Evolutionary conservation across 2,113 vertebrate genomes (phyloP).

Genomic region (Regulus satrapa): DNA sequence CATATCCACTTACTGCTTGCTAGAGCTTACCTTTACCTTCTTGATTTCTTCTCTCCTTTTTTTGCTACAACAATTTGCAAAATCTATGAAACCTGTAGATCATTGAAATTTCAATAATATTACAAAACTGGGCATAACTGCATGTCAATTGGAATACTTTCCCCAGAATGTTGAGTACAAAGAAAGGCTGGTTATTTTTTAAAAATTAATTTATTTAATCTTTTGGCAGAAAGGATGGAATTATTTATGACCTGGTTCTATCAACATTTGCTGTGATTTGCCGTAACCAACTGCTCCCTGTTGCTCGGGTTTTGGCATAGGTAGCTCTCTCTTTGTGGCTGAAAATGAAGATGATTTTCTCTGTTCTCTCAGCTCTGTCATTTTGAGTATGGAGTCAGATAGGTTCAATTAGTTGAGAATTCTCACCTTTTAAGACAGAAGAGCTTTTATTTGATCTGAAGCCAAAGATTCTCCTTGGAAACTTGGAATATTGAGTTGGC

Average conservation of each 20-base stretch:
- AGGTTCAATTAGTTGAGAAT: not conserved
- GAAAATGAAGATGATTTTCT: not conserved
- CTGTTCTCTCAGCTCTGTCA: not conserved
- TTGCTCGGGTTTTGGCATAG: not conserved
- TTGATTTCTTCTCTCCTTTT: not conserved
- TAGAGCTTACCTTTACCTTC: not conserved
- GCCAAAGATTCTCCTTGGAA: not conserved
- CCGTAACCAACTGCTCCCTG: not conserved
- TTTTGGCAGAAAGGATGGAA: not conserved
- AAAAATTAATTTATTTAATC: not conserved
- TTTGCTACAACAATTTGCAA: not conserved
- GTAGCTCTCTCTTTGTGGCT: not conserved
- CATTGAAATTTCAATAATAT: not conserved
- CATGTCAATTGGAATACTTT: not conserved
- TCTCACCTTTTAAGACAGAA: not conserved
- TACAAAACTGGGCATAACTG: not conserved
- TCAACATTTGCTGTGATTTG: not conserved
- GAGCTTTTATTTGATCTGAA: not conserved
- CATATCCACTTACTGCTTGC: not conserved
- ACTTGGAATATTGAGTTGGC: not conserved
- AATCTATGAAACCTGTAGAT: conserved; percentile 11
- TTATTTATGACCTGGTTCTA: not conserved
- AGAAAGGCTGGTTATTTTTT: not conserved
- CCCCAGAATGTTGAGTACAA: not conserved
- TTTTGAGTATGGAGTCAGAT: not conserved